Percentiles rank a stretch among this genome's conserved stretches.
phyloP scores from a whole-genome alignment of 37 sponge, comb jelly and placozoan species.

The Tethya wilhelma region DNA sequence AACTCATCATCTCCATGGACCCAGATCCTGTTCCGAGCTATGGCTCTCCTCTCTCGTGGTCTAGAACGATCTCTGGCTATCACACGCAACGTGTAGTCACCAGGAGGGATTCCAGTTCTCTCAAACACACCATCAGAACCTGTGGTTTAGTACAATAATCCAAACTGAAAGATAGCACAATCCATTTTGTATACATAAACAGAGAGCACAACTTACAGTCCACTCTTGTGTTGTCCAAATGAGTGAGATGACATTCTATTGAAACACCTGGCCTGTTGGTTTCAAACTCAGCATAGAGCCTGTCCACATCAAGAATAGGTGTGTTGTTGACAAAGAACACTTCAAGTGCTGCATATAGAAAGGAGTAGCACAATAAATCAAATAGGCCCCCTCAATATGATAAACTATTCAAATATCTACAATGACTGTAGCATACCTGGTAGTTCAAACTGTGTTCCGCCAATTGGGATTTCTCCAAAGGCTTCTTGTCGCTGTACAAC shows the following conservation, averaged over 20 bases:
- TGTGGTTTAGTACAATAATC: too few relatives aligned
- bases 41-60: not conserved
- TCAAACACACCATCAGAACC: too few relatives aligned
- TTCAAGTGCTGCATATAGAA: conserved; percentile 3
- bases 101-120: too few relatives aligned
- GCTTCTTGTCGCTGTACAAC: too few relatives aligned
- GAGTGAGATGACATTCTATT: conserved; percentile 11
- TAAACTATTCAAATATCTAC: too few relatives aligned
- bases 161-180: too few relatives aligned
- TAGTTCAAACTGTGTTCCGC: not conserved
- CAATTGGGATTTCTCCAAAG: too few relatives aligned
- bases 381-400: too few relatives aligned
- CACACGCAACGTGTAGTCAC: too few relatives aligned
- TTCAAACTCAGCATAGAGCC: not conserved
- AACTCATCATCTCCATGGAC: conserved; percentile 13
- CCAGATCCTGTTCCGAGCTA: conserved; percentile 19
- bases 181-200: too few relatives aligned
- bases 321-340: conserved; percentile 14
- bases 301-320: conserved; percentile 2
- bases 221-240: not conserved
- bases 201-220: too few relatives aligned
- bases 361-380: not conserved
- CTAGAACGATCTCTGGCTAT: conserved; percentile 17
- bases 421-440: not conserved
- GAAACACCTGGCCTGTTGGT: not conserved